These are phyloP conservation scores for Agriopis leucophaearia DNA, from an alignment of 2,888 invertebrate genomes.

Conservation along the genomic window DNA sequence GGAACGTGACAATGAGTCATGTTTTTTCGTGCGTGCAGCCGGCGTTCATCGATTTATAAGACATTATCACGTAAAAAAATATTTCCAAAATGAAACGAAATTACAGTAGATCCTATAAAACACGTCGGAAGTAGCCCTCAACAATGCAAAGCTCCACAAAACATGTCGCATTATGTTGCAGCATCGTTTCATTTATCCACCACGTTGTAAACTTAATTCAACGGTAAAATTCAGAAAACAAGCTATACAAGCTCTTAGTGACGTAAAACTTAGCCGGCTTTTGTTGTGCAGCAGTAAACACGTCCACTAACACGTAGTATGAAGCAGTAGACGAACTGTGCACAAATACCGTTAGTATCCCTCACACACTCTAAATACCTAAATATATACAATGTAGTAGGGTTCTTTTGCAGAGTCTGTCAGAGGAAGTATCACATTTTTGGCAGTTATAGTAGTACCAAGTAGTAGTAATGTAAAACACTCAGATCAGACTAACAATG, in stretches of 20 bases:
- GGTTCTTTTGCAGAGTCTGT: too few species aligned
- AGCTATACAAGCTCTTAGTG: slow-evolving; percentile 41
- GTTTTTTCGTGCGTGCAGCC: too few species aligned
- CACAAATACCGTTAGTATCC: neutral
- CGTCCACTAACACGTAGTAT: slow-evolving; percentile 46
- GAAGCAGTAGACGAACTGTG: slow-evolving; percentile 10
- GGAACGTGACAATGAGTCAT: too few species aligned
- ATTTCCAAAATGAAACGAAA: neutral
- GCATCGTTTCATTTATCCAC: slow-evolving; percentile 38
- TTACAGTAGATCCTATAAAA: slow-evolving; percentile 5
- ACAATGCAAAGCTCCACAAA: slow-evolving; percentile 30
- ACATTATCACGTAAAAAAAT: too few species aligned
- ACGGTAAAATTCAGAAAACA: slow-evolving; percentile 41
- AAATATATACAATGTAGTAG: neutral
- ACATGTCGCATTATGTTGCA: slow-evolving; percentile 34
- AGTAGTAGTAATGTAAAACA: too few species aligned
- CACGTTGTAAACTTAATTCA: slow-evolving; percentile 42
- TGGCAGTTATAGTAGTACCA: too few species aligned
- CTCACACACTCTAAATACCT: neutral
- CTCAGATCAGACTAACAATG: too few species aligned
- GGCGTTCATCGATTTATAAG: too few species aligned
- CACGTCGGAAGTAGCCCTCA: slow-evolving; percentile 17
- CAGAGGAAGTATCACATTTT: too few species aligned
- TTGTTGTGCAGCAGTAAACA: slow-evolving; percentile 46
- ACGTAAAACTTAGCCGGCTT: slow-evolving; percentile 41